phyloP scores from a whole-genome alignment of 2,888 invertebrate species.

The Liodrosophila aerea region DNA sequence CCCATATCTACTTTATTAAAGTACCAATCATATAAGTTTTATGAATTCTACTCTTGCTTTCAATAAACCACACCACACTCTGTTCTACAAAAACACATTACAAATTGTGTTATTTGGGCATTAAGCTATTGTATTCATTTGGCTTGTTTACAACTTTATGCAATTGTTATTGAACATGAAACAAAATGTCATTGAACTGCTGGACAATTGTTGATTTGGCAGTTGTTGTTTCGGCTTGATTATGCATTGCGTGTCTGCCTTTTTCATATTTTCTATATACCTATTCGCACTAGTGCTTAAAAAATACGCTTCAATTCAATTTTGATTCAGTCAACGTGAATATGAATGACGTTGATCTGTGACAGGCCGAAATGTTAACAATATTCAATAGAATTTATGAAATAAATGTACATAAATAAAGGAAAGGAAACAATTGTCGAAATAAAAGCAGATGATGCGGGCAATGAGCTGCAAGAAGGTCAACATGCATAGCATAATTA shows the following conservation, averaged over 20 bases:
- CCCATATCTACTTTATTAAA: too few species aligned
- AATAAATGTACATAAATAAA: conserved; percentile 10
- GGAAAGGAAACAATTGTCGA: conserved; percentile 55
- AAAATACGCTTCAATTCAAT: conserved; percentile 49
- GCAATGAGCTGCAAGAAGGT: conserved; percentile 62
- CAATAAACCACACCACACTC: too few species aligned
- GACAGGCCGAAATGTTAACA: conserved; percentile 41
- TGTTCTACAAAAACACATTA: too few species aligned
- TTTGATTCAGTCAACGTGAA: conserved; percentile 44
- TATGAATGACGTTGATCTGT: conserved; percentile 44
- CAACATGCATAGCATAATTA: conserved; percentile 9
- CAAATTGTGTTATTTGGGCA: too few species aligned
- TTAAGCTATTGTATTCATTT: not conserved
- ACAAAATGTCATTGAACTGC: conserved; percentile 67
- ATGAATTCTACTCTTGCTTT: too few species aligned
- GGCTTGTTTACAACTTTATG: conserved; percentile 28
- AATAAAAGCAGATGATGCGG: conserved; percentile 47
- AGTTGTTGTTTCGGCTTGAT: conserved; percentile 34
- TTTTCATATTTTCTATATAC: conserved; percentile 49
- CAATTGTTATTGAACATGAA: conserved; percentile 68
- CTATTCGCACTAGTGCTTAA: conserved; percentile 7
- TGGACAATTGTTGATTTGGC: conserved; percentile 24
- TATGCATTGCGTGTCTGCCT: conserved; percentile 57
- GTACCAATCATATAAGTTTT: too few species aligned
- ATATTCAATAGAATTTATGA: conserved; percentile 50